A percentile compares a stretch with the other conserved stretches of the same genome.
Evolutionary conservation across 2,113 vertebrate species (phyloP).

Genomic region (Ailurus styani): DNA sequence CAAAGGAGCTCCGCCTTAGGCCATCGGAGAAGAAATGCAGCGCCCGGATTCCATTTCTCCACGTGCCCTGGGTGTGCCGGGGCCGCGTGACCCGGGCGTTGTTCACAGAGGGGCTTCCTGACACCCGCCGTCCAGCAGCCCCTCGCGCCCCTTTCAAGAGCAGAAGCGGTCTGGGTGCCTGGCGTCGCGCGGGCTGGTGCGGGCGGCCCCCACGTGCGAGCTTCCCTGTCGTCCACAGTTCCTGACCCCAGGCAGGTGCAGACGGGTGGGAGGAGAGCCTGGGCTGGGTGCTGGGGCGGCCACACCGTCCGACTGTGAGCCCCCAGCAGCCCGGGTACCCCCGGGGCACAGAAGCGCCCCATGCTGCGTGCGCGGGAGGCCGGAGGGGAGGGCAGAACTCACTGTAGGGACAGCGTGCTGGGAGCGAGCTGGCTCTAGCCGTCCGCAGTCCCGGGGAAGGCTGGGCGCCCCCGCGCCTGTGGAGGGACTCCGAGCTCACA

Average conservation of each 20-base stretch:
- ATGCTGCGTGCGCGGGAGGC: background rate
- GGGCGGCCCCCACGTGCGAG: accelerated
- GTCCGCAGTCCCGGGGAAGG: accelerated
- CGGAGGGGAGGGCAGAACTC: too few species aligned
- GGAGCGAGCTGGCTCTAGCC: accelerated
- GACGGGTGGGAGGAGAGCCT: accelerated
- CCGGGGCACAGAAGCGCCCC: background rate
- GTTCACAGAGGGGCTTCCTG: accelerated
- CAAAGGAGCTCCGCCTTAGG: accelerated
- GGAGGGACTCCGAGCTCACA: background rate
- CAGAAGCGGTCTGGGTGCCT: accelerated
- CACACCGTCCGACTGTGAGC: background rate
- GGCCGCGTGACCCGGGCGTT: accelerated
- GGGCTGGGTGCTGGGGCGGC: background rate
- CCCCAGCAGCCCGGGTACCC: too few species aligned
- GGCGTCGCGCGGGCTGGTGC: accelerated
- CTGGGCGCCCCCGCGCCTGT: accelerated
- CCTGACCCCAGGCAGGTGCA: background rate
- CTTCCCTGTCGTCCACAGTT: accelerated
- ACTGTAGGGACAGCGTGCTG: too few species aligned
- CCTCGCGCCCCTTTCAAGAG: accelerated
- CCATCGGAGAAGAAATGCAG: accelerated
- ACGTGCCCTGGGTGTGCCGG: accelerated
- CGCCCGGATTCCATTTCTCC: accelerated
- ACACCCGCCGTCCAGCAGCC: accelerated